phyloP scores from a whole-genome alignment of 2,888 invertebrate species.

The Exephanes ischioxanthus region DNA sequence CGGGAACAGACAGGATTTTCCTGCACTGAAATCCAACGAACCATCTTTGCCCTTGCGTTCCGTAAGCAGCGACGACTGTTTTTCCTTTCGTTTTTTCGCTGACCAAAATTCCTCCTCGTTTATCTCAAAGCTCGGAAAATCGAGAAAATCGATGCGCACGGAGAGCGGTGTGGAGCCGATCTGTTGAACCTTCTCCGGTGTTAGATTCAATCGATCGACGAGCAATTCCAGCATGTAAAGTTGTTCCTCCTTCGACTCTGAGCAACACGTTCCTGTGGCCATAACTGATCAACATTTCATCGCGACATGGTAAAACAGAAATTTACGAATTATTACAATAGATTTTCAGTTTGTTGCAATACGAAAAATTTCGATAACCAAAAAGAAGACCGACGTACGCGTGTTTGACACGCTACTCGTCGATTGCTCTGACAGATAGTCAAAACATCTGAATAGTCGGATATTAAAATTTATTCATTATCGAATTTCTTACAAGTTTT shows the following conservation, averaged over 20 bases:
- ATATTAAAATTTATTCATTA: constrained; percentile 48
- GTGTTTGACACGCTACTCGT: constrained; percentile 1
- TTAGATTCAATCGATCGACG: constrained; percentile 70
- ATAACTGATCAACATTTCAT: constrained; percentile 32
- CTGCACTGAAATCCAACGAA: constrained; percentile 70
- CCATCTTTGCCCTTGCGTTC: constrained; percentile 54
- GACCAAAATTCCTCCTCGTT: constrained; percentile 72
- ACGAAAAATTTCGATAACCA: constrained; percentile 63
- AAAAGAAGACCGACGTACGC: constrained; percentile 33
- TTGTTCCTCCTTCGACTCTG: constrained; percentile 67
- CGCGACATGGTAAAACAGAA: neutral
- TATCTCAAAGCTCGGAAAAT: constrained; percentile 75
- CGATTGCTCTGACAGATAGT: constrained; percentile 17
- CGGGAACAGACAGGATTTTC: constrained; percentile 75
- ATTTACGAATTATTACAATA: neutral
- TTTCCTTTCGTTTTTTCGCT: constrained; percentile 55
- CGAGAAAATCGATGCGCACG: constrained; percentile 73
- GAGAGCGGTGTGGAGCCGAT: constrained; percentile 65
- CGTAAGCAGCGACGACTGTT: constrained; percentile 20
- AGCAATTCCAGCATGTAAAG: constrained; percentile 76
- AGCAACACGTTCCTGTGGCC: constrained; percentile 45
- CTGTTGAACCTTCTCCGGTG: constrained; percentile 63
- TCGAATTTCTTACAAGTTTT: constrained; percentile 39
- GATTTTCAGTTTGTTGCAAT: constrained; percentile 15
- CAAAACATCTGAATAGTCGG: constrained; percentile 60